phyloP scores from a whole-genome alignment of 2,113 vertebrate genomes.

The Dryoscopus gambensis region DNA sequence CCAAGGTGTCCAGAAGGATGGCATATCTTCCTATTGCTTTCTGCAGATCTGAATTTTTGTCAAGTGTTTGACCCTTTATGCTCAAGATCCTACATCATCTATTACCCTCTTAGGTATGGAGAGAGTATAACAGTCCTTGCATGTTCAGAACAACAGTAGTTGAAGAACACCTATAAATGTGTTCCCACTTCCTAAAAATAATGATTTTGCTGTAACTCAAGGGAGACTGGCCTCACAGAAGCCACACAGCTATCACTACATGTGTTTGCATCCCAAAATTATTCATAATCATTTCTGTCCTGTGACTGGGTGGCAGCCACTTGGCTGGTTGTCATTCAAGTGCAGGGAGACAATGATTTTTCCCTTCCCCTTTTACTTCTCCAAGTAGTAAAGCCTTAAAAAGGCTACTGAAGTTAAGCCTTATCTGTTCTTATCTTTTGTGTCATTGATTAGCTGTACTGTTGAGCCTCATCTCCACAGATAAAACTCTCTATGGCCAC shows the following conservation, averaged over 20 bases:
- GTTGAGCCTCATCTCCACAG: not conserved
- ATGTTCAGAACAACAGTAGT: not conserved
- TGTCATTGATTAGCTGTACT: not conserved
- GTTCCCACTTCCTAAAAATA: not conserved
- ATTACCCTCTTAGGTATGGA: not conserved
- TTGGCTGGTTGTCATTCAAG: not conserved
- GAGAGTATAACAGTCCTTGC: not conserved
- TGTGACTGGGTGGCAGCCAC: not conserved
- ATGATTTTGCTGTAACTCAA: not conserved
- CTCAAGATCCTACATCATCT: not conserved
- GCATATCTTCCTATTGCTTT: not conserved
- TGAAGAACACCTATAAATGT: not conserved
- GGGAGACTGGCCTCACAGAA: not conserved
- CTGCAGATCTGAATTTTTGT: not conserved
- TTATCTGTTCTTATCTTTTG: not conserved
- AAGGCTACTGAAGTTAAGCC: not conserved
- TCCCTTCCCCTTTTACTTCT: not conserved
- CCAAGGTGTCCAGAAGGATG: not conserved
- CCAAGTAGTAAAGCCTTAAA: not conserved
- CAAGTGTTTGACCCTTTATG: not conserved
- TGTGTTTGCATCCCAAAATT: not conserved
- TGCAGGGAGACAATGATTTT: not conserved
- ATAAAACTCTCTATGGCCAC: not conserved
- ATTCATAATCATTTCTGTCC: not conserved
- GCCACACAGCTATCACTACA: not conserved